Evolutionary conservation across 2,888 invertebrate genomes (phyloP).

Genomic region (Xestia sexstrigata): DNA sequence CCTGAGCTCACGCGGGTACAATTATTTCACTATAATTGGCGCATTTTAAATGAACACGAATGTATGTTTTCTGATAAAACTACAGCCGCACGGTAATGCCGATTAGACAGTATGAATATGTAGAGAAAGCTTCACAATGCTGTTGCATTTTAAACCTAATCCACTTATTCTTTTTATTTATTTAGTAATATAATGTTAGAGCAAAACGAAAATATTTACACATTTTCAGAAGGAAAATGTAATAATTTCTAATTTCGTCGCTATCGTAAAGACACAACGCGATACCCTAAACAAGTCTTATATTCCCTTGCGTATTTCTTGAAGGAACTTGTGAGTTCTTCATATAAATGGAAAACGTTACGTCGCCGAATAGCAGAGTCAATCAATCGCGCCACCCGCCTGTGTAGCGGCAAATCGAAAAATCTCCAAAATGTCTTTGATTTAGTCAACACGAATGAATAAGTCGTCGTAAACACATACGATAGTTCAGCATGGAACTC

Average conservation of each 20-base stretch:
- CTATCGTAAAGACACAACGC: slow-evolving; percentile 46
- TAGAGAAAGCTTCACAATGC: slow-evolving; percentile 26
- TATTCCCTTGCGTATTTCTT: slow-evolving; percentile 70
- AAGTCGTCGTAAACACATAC: slow-evolving; percentile 70
- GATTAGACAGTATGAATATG: slow-evolving; percentile 45
- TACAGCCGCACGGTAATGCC: slow-evolving; percentile 25
- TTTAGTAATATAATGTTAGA: slow-evolving; percentile 4
- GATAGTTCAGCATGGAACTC: slow-evolving; percentile 51
- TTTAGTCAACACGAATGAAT: slow-evolving; percentile 70
- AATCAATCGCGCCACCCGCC: slow-evolving; percentile 83
- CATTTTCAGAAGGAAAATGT: slow-evolving; percentile 7
- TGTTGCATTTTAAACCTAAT: slow-evolving; percentile 21
- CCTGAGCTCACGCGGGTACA: slow-evolving; percentile 48
- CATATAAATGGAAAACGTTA: slow-evolving; percentile 85
- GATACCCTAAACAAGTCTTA: slow-evolving; percentile 33
- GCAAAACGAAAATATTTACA: slow-evolving; percentile 21
- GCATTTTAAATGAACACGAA: slow-evolving; percentile 70
- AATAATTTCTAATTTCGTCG: slow-evolving; percentile 54
- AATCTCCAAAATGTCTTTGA: slow-evolving; percentile 82
- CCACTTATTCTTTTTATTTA: slow-evolving; percentile 16
- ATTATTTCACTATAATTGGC: slow-evolving; percentile 67
- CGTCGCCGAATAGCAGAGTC: slow-evolving; percentile 80
- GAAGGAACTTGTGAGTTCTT: slow-evolving; percentile 80
- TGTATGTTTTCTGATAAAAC: slow-evolving; percentile 69
- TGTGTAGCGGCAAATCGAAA: slow-evolving; percentile 87